phyloP scores from a whole-genome alignment of 64 coral and sea anemone species.

The Montipora sp. region DNA sequence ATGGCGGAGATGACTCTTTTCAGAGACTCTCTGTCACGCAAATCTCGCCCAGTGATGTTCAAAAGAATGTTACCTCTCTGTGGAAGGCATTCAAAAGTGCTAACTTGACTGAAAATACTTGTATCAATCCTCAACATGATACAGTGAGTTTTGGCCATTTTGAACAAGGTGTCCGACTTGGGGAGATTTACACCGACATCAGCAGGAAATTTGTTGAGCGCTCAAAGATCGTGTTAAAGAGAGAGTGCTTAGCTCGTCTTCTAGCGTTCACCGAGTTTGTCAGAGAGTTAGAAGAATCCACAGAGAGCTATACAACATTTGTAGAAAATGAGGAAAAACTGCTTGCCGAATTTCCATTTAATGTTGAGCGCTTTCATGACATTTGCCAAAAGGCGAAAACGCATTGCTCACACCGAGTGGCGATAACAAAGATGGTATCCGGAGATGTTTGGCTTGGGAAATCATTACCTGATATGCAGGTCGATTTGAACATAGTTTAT shows the following conservation, averaged over 20 bases:
- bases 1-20: constrained; percentile 23
- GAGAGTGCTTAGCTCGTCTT: constrained; percentile 80
- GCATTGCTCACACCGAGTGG: constrained; percentile 66
- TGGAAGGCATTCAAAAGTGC: constrained; percentile 56
- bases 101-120: constrained; percentile 40
- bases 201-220: constrained; percentile 84
- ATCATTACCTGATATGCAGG: constrained; percentile 57
- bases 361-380: constrained; percentile 74
- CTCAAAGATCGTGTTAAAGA: constrained; percentile 72
- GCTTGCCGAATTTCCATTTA: constrained; percentile 66
- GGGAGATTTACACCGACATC: constrained; percentile 81
- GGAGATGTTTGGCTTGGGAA: constrained; percentile 58
- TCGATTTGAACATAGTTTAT: constrained; percentile 51
- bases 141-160: constrained; percentile 77
- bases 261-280: constrained; percentile 68
- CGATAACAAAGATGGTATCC: constrained; percentile 57
- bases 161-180: constrained; percentile 66
- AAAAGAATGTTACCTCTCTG: constrained; percentile 66
- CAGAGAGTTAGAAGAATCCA: constrained; percentile 66
- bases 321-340: constrained; percentile 51
- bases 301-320: constrained; percentile 69
- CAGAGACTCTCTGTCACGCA: constrained; percentile 51
- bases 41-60: constrained; percentile 53
- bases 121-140: constrained; percentile 50
- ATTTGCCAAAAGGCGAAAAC: constrained; percentile 76